Conservation (phyloP, 2,888 invertebrate genomes). For the Stegophylla sp. region DNA sequence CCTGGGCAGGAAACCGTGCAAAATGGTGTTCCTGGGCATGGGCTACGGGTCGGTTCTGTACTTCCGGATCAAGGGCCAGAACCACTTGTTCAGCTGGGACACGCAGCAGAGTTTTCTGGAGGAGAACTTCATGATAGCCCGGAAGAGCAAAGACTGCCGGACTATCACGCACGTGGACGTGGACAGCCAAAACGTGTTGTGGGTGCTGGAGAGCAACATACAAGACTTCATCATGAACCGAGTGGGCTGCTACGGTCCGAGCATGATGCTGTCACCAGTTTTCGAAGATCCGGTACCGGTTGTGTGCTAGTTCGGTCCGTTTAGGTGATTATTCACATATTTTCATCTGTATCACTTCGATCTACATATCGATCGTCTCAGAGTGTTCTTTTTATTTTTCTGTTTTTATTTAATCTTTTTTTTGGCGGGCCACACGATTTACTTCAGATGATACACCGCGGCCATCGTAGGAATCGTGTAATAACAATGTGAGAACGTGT, state of each 20-base stretch:
- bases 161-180: constrained; percentile 21
- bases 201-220: constrained; percentile 26
- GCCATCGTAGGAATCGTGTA: too few species aligned
- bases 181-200: background rate
- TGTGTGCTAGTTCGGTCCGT: background rate
- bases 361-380: too few species aligned
- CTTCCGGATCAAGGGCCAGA: background rate
- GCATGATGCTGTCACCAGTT: background rate
- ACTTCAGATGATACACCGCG: too few species aligned
- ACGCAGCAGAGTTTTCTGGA: background rate
- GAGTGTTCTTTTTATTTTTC: too few species aligned
- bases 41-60: constrained; percentile 15
- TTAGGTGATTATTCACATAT: too few species aligned
- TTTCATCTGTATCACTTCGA: too few species aligned
- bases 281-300: background rate
- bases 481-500: too few species aligned
- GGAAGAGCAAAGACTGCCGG: constrained; percentile 11
- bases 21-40: constrained; percentile 15
- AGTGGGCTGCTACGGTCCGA: constrained; percentile 16
- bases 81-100: constrained; percentile 31
- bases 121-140: background rate
- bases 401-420: too few species aligned
- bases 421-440: too few species aligned
- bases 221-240: background rate
- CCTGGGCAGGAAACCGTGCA: constrained; percentile 18